phyloP scores from a whole-genome alignment of 2,113 vertebrate genomes.

The Struthio camelus region DNA sequence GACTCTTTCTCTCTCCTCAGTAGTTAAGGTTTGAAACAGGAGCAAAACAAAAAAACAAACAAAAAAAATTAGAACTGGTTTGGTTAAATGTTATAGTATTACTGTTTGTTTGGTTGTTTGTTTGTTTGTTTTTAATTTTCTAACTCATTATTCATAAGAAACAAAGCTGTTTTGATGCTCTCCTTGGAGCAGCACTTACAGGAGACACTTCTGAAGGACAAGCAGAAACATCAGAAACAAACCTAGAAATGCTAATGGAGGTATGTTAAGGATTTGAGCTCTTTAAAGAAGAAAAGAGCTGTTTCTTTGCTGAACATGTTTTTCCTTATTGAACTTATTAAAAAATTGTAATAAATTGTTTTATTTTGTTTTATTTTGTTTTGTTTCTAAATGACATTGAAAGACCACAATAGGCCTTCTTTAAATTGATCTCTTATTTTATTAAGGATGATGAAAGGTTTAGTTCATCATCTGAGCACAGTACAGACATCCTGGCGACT shows the following conservation, averaged over 20 bases:
- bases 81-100: background rate
- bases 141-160: background rate
- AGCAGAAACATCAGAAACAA: background rate
- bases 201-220: background rate
- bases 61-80: background rate
- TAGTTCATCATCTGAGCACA: background rate
- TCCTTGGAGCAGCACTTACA: background rate
- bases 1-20: background rate
- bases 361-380: background rate
- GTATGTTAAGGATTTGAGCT: background rate
- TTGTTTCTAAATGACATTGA: background rate
- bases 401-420: background rate
- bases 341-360: background rate
- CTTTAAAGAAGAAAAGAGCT: background rate
- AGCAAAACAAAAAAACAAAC: background rate
- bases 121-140: background rate
- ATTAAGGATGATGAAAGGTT: constrained; percentile 18
- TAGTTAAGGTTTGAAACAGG: background rate
- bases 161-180: background rate
- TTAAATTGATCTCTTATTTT: background rate
- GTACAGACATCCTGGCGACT: background rate
- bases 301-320: background rate
- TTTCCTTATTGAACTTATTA: background rate
- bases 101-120: background rate
- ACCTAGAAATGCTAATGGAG: background rate